Evolutionary conservation across 2,888 invertebrate species (phyloP).

Genomic region (Napeogenes inachia): DNA sequence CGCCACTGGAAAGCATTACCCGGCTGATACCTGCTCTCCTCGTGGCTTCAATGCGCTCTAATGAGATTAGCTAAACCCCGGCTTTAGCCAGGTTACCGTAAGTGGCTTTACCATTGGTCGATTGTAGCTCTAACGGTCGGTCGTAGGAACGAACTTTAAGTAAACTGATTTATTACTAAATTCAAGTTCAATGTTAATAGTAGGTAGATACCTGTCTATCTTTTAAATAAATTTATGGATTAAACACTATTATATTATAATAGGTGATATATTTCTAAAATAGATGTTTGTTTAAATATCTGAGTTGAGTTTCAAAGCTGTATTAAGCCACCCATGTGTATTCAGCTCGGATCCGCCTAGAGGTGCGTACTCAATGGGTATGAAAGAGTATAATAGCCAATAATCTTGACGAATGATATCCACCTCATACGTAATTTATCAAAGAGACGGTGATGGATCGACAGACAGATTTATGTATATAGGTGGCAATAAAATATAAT

Average conservation of each 20-base stretch:
- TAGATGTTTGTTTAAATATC: no score
- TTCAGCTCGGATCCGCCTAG: neutral
- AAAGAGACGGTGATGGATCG: conserved; percentile 32
- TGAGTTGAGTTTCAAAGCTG: neutral
- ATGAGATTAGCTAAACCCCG: conserved; percentile 29
- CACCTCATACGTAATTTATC: conserved; percentile 23
- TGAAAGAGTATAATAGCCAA: conserved; percentile 22
- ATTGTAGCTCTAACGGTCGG: neutral
- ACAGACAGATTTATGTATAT: conserved; percentile 23
- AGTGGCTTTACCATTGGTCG: conserved; percentile 16
- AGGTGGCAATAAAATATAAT: conserved; percentile 16
- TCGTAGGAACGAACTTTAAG: neutral
- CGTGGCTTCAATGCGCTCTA: conserved; percentile 13
- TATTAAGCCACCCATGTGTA: neutral
- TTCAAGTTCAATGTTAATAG: no score
- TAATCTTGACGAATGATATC: conserved; percentile 32
- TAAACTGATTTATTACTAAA: conserved; percentile 7
- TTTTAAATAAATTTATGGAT: no score
- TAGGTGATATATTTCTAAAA: no score
- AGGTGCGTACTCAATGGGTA: conserved; percentile 7
- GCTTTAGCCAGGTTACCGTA: conserved; percentile 18
- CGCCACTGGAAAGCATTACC: neutral
- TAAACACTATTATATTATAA: no score
- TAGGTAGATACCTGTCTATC: no score
- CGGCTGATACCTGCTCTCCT: conserved; percentile 10